phyloP scores from a whole-genome alignment of 2,797 vertebrate species.

The Pseudopleuronectes americanus region DNA sequence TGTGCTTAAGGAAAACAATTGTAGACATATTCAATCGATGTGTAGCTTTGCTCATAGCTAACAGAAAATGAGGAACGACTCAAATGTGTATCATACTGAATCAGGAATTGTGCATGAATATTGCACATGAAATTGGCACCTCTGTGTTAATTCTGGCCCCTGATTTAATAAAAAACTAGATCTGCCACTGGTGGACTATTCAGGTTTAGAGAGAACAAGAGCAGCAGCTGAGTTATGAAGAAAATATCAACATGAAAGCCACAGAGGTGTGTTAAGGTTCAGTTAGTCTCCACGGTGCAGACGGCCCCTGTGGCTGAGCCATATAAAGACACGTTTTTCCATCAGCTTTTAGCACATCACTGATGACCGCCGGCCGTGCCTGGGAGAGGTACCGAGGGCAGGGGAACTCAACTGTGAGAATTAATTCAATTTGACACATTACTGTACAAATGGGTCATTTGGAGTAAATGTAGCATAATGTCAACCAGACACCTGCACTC shows the following conservation, averaged over 20 bases:
- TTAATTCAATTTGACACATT: conserved; percentile 11
- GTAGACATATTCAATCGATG: too few species aligned
- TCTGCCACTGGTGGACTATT: conserved; percentile 15
- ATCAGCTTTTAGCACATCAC: conserved; percentile 52
- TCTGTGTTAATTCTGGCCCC: too few species aligned
- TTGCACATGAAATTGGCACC: too few species aligned
- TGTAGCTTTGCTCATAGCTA: too few species aligned
- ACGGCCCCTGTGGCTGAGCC: conserved; percentile 38
- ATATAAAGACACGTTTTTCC: conserved; percentile 38
- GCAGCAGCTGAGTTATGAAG: neutral
- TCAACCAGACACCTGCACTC: neutral
- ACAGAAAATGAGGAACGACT: too few species aligned
- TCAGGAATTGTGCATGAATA: too few species aligned
- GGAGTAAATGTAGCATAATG: conserved; percentile 22
- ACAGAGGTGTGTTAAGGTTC: conserved; percentile 27
- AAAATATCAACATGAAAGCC: conserved; percentile 10
- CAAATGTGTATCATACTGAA: too few species aligned
- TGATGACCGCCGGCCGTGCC: conserved; percentile 24
- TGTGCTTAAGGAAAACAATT: too few species aligned
- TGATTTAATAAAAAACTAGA: too few species aligned
- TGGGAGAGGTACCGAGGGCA: conserved; percentile 22
- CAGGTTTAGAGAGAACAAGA: conserved; percentile 56
- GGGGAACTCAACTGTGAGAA: conserved; percentile 31
- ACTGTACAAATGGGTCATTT: conserved; percentile 16
- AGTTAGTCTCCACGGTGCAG: conserved; percentile 38